Evolutionary conservation across 2,888 invertebrate species (phyloP), one percentile per base, ranked within the genome.

Genomic region (Zeuzera pyrina): DNA sequence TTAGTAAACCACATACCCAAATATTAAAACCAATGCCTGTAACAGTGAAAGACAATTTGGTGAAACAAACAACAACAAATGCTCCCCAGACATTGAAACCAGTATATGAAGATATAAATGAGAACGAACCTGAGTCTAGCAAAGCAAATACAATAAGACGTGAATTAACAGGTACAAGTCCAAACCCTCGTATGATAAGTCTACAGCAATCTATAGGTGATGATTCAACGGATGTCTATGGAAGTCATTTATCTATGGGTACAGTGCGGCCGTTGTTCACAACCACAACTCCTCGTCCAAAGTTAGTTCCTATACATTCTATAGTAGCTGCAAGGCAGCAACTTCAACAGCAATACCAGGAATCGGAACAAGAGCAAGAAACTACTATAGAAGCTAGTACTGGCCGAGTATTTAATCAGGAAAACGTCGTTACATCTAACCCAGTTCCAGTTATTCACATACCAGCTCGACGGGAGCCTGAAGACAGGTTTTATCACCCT

Each of bases 211-310:
- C 86, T 0, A 70, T 83, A 12, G 88, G 87, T 7, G 88, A 88
- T 43, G 91, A 91, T 52, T 85, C 87, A 2, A 85, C 88, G 2
- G 90, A 90, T 47, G 88, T 91, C 1, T 91, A 90, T 42, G 89
- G 89, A 16, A 86, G 87, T 19, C 87, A 89, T 13, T 64, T 88
- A 8, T 88, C 88, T 0, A 87, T 87, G 11, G 87, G 86, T 34
- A 86, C 89, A 14, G 86, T 89, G 3, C 72, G 90, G 16, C 90
- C 90, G 0, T 60, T 91, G 10, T 90, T 90, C 45, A 90, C 90
- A 0, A 90, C 90, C 0, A 87, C 88, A 0, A 85, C 81, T 4
- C 69, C 73, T 10, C 73, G 88, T 13, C 84, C 89, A 1, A 73
- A 88, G 49, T 55, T 87, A 15, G 65, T 87, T 16, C 86, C 86